Evolutionary conservation across 2,888 invertebrate species (phyloP).

Genomic region (Copidosoma aretas): DNA sequence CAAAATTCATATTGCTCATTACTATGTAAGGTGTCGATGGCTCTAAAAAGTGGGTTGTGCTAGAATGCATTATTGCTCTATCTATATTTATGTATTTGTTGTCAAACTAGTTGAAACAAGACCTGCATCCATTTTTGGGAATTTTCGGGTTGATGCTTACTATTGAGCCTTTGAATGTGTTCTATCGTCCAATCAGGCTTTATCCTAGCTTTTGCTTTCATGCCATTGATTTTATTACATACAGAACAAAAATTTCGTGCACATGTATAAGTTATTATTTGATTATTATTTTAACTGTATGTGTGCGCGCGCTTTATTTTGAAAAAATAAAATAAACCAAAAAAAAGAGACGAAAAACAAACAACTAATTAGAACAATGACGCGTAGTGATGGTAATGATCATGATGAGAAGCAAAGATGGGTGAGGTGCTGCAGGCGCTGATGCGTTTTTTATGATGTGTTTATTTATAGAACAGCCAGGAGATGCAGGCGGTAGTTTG

Average conservation of each 20-base stretch:
- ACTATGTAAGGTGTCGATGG: conserved; percentile 9
- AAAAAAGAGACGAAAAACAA: conserved; percentile 14
- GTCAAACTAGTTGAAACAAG: background rate
- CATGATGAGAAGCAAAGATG: background rate
- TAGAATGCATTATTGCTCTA: conserved; percentile 18
- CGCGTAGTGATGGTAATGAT: background rate
- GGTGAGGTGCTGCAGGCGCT: conserved; percentile 25
- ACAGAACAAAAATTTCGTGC: background rate
- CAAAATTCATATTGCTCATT: too few species aligned
- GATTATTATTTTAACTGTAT: background rate
- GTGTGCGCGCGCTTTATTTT: background rate
- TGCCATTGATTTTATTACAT: conserved; percentile 36
- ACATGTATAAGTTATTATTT: too few species aligned
- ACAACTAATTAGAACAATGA: conserved; percentile 13
- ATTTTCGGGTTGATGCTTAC: conserved; percentile 41
- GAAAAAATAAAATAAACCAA: background rate
- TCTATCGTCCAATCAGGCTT: conserved; percentile 44
- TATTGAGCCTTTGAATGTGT: conserved; percentile 41
- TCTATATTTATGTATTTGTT: conserved; percentile 31
- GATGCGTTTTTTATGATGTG: conserved; percentile 51
- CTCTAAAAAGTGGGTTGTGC: conserved; percentile 16
- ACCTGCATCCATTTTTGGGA: conserved; percentile 39
- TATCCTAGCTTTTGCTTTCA: conserved; percentile 45
- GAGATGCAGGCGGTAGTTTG: conserved; percentile 48
- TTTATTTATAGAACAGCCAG: conserved; percentile 58